Conservation (phyloP, 2,888 invertebrate species). For the Sminthurides aquaticus region DNA sequence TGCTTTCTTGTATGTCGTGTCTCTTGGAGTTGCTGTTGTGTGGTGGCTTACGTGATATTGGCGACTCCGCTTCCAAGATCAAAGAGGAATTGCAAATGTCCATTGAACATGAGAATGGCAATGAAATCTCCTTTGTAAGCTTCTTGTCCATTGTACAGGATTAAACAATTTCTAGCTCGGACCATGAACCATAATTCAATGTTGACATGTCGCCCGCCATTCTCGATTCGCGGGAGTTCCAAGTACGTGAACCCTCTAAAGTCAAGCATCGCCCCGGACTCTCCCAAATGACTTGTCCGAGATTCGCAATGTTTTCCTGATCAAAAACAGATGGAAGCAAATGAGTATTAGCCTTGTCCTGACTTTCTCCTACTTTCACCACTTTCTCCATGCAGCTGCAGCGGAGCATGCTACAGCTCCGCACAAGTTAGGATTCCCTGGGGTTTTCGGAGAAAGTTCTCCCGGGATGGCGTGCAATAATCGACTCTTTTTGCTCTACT, state of each 20-base stretch:
- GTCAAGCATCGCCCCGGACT: constrained; percentile 55
- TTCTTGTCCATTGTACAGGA: constrained; percentile 72
- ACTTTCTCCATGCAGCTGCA: no score
- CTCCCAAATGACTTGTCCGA: constrained; percentile 12
- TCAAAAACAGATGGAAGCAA: neutral
- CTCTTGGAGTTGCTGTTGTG: no score
- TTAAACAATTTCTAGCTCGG: constrained; percentile 65
- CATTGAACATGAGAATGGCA: constrained; percentile 69
- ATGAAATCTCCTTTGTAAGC: constrained; percentile 69
- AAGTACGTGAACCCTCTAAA: constrained; percentile 71
- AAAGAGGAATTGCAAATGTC: constrained; percentile 76
- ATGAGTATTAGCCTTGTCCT: no score
- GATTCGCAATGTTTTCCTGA: constrained; percentile 21
- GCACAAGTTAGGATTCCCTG: no score
- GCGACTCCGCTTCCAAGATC: constrained; percentile 83
- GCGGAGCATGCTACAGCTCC: no score
- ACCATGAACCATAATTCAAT: constrained; percentile 78
- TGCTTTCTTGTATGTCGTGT: no score
- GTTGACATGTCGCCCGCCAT: constrained; percentile 46
- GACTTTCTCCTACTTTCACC: neutral
- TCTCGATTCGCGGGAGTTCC: constrained; percentile 49
- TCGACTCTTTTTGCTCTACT: no score
- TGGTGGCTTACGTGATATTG: constrained; percentile 64
- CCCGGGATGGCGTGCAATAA: no score
- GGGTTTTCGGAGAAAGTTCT: no score